Percentiles rank a stretch among this genome's conserved stretches.
Conservation (phyloP, 2,888 invertebrate species). For the Caenorhabditis sp. region DNA sequence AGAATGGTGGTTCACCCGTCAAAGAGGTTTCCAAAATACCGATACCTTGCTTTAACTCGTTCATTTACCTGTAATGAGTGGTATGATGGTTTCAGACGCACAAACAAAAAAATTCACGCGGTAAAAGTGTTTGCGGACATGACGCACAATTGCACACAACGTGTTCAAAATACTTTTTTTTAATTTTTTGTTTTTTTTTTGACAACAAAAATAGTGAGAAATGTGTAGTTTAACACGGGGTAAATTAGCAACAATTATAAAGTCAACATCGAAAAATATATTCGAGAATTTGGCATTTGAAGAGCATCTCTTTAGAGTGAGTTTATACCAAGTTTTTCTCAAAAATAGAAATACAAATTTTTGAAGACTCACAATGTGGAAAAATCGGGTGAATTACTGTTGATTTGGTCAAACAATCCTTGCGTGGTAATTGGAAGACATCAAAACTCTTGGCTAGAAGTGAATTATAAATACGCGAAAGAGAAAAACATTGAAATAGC, state of each 20-base stretch:
- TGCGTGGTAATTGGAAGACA: slow-evolving; percentile 94
- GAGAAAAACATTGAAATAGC: slow-evolving; percentile 77
- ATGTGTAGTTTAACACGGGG: slow-evolving; percentile 12
- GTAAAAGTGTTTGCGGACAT: slow-evolving; percentile 1
- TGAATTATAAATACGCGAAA: slow-evolving; percentile 79
- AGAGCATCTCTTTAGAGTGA: slow-evolving; percentile 86
- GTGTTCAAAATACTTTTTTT: too few relatives aligned
- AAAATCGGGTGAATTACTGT: slow-evolving; percentile 81
- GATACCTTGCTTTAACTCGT: slow-evolving; percentile 24
- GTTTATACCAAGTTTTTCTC: not conserved
- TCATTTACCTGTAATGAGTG: slow-evolving; percentile 2
- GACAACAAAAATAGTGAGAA: not conserved
- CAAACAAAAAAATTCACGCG: not conserved
- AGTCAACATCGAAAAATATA: slow-evolving; percentile 89
- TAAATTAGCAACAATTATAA: slow-evolving; percentile 77
- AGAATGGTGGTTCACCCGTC: slow-evolving; percentile 58
- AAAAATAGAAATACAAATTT: not conserved
- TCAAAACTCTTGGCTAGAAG: slow-evolving; percentile 95
- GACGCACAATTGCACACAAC: not conserved
- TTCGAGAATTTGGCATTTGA: slow-evolving; percentile 92
- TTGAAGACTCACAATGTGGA: slow-evolving; percentile 78
- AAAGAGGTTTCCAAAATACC: slow-evolving; percentile 59
- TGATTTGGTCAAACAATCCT: slow-evolving; percentile 90
- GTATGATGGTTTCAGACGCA: not conserved
- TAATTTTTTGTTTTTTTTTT: too few relatives aligned